A percentile compares a stretch with the other conserved stretches of the same genome.
Evolutionary conservation across 30 jellyfish, hydroid and myxozoan species (phyloP).

Genomic region (Cassiopea xamachana): DNA sequence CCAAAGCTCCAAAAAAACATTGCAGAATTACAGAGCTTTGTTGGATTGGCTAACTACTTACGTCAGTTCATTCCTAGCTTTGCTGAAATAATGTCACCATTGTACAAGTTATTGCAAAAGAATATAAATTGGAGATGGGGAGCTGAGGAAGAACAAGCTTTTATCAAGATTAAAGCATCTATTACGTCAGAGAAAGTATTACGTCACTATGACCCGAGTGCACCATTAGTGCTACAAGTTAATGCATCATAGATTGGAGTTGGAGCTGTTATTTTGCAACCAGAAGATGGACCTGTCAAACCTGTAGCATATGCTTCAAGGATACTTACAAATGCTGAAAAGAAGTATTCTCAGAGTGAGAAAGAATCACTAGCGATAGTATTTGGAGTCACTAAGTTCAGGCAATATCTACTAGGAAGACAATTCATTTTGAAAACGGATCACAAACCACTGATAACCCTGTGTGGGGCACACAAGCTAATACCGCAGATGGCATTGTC

Average conservation of each 20-base stretch:
- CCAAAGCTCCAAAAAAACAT: neutral
- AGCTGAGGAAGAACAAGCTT: conserved; percentile 15
- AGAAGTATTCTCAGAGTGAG: conserved; percentile 43
- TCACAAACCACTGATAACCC: conserved; percentile 11
- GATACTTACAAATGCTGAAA: conserved; percentile 45
- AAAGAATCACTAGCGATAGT: neutral
- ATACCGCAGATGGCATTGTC: conserved; percentile 5
- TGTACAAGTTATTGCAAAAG: neutral
- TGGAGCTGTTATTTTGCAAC: conserved; percentile 51
- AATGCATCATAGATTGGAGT: conserved; percentile 62
- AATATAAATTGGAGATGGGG: neutral
- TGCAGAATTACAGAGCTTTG: neutral
- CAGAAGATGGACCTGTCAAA: conserved; percentile 1
- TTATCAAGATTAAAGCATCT: neutral
- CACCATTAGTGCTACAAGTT: conserved; percentile 39
- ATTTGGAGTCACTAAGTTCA: conserved; percentile 14
- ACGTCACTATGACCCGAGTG: conserved; percentile 47
- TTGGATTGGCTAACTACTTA: neutral
- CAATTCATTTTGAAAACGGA: neutral
- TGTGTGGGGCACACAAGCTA: conserved; percentile 9
- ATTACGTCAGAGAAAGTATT: neutral
- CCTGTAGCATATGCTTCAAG: conserved; percentile 47
- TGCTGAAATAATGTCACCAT: conserved; percentile 22
- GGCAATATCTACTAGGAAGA: conserved; percentile 15
- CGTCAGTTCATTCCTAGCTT: neutral